Conservation (phyloP, 2,888 invertebrate species). For the Macaria notata region DNA sequence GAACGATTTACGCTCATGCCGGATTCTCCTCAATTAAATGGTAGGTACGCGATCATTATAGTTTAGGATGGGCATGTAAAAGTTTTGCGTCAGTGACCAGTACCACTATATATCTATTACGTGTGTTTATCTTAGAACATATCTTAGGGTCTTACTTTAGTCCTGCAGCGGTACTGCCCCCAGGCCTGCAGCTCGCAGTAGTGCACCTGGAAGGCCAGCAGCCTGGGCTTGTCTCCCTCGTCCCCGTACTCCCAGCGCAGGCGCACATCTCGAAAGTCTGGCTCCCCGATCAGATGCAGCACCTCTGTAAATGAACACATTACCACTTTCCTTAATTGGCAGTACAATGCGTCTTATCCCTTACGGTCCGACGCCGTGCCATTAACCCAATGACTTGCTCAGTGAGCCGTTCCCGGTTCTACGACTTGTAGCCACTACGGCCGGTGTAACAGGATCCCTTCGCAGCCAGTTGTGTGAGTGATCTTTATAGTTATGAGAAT, state of each 20-base stretch:
- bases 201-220: slow-evolving; percentile 85
- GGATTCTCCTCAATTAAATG: too few species aligned
- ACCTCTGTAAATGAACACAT: slow-evolving; percentile 72
- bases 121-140: too few species aligned
- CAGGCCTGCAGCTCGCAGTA: slow-evolving; percentile 91
- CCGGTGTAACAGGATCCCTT: slow-evolving; percentile 27
- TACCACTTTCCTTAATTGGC: slow-evolving; percentile 20
- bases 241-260: slow-evolving; percentile 84
- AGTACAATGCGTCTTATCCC: slow-evolving; percentile 2
- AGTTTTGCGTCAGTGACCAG: too few species aligned
- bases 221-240: slow-evolving; percentile 62
- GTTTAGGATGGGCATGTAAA: too few species aligned
- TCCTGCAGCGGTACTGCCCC: slow-evolving; percentile 89
- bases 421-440: slow-evolving; percentile 14
- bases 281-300: slow-evolving; percentile 84
- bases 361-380: slow-evolving; percentile 55
- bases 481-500: slow-evolving; percentile 27
- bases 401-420: slow-evolving; percentile 59
- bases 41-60: too few species aligned
- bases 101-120: too few species aligned
- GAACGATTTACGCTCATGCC: too few species aligned
- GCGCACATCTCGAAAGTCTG: slow-evolving; percentile 85
- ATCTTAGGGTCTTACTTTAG: slow-evolving; percentile 67
- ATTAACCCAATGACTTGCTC: slow-evolving; percentile 77
- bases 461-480: slow-evolving; percentile 32